Percentiles rank a stretch among this genome's conserved stretches.
Conservation (phyloP, 2,888 invertebrate genomes). For the Chromoteleia sp. region DNA sequence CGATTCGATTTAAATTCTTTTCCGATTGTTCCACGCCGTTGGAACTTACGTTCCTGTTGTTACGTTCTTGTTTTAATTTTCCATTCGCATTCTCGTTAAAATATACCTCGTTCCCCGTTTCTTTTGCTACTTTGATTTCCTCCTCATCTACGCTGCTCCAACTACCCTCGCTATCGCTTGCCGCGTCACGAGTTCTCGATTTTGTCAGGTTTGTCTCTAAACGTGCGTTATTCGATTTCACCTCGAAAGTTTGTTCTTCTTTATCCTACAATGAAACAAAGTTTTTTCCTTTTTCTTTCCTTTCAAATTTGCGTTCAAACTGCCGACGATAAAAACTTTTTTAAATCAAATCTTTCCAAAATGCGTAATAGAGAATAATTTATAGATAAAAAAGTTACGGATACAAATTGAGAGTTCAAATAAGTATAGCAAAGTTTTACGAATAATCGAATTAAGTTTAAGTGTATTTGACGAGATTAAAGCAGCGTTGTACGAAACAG, state of each 20-base stretch:
- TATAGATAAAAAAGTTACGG: neutral
- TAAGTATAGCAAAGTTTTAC: too few species aligned
- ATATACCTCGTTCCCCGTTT: slow-evolving; percentile 31
- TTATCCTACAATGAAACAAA: slow-evolving; percentile 50
- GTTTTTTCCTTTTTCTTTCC: slow-evolving; percentile 10
- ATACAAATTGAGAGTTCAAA: neutral
- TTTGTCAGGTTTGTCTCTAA: slow-evolving; percentile 52
- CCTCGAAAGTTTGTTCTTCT: slow-evolving; percentile 37
- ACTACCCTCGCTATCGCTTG: slow-evolving; percentile 78
- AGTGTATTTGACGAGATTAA: too few species aligned
- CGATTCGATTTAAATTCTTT: slow-evolving; percentile 15
- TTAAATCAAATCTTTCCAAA: neutral
- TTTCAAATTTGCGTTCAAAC: neutral
- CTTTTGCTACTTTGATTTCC: slow-evolving; percentile 69
- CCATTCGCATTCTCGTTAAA: slow-evolving; percentile 33
- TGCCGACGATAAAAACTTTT: neutral
- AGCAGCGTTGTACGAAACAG: too few species aligned
- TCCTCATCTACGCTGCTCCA: slow-evolving; percentile 80
- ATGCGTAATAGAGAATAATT: neutral
- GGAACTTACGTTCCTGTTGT: slow-evolving; percentile 3
- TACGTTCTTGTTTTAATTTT: slow-evolving; percentile 29
- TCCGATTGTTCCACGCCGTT: slow-evolving; percentile 9
- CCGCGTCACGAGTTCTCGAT: slow-evolving; percentile 59
- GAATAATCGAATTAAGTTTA: too few species aligned
- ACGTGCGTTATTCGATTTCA: slow-evolving; percentile 64